Base-by-base conservation (phyloP, 2,888 invertebrate species). In the Phalangium opilio region DNA sequence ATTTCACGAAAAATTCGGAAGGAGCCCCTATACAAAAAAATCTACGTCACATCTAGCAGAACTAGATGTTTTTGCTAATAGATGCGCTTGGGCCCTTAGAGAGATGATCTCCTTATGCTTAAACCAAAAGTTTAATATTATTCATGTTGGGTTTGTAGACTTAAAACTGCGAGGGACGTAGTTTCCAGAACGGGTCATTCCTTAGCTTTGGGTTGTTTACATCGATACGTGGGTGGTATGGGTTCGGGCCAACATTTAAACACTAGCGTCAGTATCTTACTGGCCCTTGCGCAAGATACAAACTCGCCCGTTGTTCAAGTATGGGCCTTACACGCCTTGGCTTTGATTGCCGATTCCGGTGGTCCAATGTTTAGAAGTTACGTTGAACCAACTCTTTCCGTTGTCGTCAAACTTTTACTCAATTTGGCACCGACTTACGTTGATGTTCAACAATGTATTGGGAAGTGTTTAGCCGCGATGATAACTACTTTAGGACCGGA, bases 401-500 rank as follows among this genome's bases (percentile, higher is more conserved):
- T 93, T 44, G 82, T 86, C n/a, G 69, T 98, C 50, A 89, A 90
- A 62, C 73, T 95, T 45, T 70, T 93, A 45, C 74, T 93, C 52
- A 80, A 79, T 45, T 85, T 91, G n/a, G 86, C 91, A 4, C 83
- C 89, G 35, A 83, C 83, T 49, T 77, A 82, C 60, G 85, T 65
- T 27, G 91, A 93, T 64, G 80, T 95, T 17, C 89, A 90, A 66
- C 83, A 85, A 62, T 87, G 89, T 61, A 83, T 93, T 50, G 95
- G 91, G 1, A 82, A 91, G 64, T 78, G 93, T 57, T 70, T 96
- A 20, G 84, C 91, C 1, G 95, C 96, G 2, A 72, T 98, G 44
- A 96, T 98, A 45, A 98, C 95, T 4, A 91, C 93, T 1, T 85
- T 99, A 50, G 98, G 98, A 2, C 98, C 98, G 0, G 98, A 99